Base-by-base conservation (phyloP, 2,888 invertebrate genomes). In the Philonicus albiceps region DNA sequence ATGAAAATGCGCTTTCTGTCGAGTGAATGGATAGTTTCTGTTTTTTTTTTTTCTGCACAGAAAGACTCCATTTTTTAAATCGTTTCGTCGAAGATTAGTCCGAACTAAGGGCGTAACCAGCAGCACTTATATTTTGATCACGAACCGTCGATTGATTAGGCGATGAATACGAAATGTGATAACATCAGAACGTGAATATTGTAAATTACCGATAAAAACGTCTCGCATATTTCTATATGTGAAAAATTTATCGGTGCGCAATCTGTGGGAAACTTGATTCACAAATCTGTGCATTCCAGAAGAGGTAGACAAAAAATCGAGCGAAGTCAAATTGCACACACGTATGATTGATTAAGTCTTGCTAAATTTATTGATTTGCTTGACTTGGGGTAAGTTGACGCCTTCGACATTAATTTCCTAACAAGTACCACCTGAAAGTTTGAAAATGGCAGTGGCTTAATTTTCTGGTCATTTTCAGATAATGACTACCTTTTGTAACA, bases 101-200 rank as follows among this genome's bases (percentile, higher is more conserved):
- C 31, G 13, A 64, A 37, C 31, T 81, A 81, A 81, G 37, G 31
- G 81, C 81, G 64, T 64, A 34, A 34, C 55, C 55, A 64, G 34
- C 19, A 55, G n/a, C n/a, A 16, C 31, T 55, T 49, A 34, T 11
- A 81, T 11, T 64, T 30, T 34, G n/a, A 8, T 31, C 81, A 81
- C 81, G 81, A 55, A 16, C 30, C 55, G 5, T 13, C 16, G 31
- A 31, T 49, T 81, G 81, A 81, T 81, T 53, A 55, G 34, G 22
- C 81, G 81, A 81, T 81, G 81, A 81, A 81, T 81, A 55, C 81
- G 22, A 34, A 64, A 81, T 34, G 19, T 19, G 64, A 64, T 81
- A 81, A 31, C 34, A 81, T 55, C 64, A 30, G 6, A n/a, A 19
- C 3, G 0, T 34, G 53, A 37, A 64, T 53, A 81, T 81, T 64